Evolutionary conservation across 1,140 invertebrate species (phyloP).

Genomic region (Lepidurus arcticus): DNA sequence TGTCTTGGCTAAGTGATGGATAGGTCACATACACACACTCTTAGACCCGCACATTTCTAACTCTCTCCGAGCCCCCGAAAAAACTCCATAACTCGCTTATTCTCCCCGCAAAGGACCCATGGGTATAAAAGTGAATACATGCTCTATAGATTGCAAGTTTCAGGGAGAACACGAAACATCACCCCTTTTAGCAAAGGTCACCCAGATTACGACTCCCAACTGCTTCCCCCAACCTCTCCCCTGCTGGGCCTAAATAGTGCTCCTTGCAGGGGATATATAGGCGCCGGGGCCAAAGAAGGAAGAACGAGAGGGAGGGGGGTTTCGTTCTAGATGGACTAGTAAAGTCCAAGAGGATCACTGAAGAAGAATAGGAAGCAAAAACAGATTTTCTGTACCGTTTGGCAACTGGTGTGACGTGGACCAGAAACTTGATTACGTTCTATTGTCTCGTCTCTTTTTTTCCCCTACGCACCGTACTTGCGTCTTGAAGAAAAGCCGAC

Average conservation of each 20-base stretch:
- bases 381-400: background rate
- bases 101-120: background rate
- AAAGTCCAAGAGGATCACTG: background rate
- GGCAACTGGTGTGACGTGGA: constrained; percentile 16
- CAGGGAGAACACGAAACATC: constrained; percentile 13
- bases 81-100: background rate
- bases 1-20: background rate
- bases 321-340: background rate
- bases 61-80: background rate
- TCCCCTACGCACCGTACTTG: background rate
- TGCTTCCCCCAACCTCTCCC: constrained; percentile 8
- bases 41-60: background rate
- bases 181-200: constrained; percentile 21
- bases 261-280: background rate
- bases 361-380: background rate
- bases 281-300: background rate
- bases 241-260: constrained; percentile 14
- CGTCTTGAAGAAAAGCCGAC: background rate
- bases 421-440: constrained; percentile 16
- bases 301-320: background rate
- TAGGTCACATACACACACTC: background rate
- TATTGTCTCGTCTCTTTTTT: background rate
- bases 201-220: constrained; percentile 12
- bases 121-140: background rate
- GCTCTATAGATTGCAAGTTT: background rate